A percentile compares a stretch with the other conserved stretches of the same genome.
Evolutionary conservation across 2,888 invertebrate species (phyloP).

Genomic region (Temnothorax ravouxi): DNA sequence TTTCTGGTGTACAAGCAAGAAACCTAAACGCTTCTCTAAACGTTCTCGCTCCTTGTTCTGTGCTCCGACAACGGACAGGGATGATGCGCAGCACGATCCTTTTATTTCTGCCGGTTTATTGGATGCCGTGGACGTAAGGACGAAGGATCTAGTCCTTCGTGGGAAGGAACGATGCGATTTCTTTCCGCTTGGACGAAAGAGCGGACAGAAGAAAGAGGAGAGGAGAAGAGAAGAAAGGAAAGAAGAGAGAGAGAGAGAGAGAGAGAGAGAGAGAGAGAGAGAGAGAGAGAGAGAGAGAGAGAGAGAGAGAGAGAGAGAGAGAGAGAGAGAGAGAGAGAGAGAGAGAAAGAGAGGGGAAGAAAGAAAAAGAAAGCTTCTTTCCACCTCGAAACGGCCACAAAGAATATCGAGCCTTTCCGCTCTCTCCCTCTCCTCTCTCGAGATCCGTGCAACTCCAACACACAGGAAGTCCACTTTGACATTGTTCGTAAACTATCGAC

Average conservation of each 20-base stretch:
- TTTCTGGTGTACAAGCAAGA: constrained; percentile 61
- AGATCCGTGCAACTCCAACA: constrained; percentile 28
- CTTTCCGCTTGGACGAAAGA: constrained; percentile 64
- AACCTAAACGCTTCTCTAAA: constrained; percentile 71
- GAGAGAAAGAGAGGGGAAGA: background rate
- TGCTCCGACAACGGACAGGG: background rate
- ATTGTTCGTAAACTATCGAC: constrained; percentile 53
- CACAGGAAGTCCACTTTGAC: constrained; percentile 54
- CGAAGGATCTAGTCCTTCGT: constrained; percentile 55
- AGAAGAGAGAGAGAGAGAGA: too few species aligned
- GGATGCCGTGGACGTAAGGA: constrained; percentile 65
- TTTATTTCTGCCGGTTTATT: constrained; percentile 72
- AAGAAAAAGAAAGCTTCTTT: constrained; percentile 54
- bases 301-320: too few species aligned
- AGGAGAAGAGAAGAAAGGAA: background rate
- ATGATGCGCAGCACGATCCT: constrained; percentile 62
- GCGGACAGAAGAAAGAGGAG: background rate
- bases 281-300: too few species aligned
- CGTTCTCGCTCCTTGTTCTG: constrained; percentile 32
- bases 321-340: too few species aligned
- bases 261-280: too few species aligned
- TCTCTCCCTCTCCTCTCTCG: background rate
- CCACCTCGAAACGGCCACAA: constrained; percentile 59
- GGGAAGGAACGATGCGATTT: constrained; percentile 59
- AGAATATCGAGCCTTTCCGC: constrained; percentile 48